Evolutionary conservation across 2,113 vertebrate genomes (phyloP).

Genomic region (Myrmophylax atrothorax): DNA sequence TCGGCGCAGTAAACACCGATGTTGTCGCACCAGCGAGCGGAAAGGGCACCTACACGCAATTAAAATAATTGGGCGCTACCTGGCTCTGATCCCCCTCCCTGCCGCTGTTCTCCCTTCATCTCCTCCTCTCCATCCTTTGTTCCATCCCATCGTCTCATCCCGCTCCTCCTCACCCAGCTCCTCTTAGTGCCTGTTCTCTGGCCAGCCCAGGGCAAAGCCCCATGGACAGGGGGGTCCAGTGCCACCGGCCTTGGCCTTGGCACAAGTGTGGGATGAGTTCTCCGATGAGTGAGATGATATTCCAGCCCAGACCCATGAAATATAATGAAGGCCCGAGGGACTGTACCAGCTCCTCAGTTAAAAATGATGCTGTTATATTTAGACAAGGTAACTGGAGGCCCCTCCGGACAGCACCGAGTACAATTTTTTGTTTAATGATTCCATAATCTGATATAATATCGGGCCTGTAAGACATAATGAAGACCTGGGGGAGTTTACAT

Average conservation of each 20-base stretch:
- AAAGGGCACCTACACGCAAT: conserved; percentile 43
- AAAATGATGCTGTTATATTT: conserved; percentile 71
- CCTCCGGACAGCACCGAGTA: conserved; percentile 46
- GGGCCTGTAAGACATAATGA: conserved; percentile 70
- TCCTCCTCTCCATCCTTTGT: not conserved
- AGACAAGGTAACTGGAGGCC: conserved; percentile 66
- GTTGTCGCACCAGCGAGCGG: conserved; percentile 8
- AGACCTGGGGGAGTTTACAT: conserved; percentile 66
- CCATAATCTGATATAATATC: conserved; percentile 69
- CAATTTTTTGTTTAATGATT: conserved; percentile 71
- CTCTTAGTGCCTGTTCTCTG: fast-evolving
- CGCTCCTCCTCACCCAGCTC: fast-evolving
- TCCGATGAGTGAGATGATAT: not conserved
- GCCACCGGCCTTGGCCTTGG: not conserved
- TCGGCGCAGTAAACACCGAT: conserved; percentile 34
- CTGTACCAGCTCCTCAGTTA: conserved; percentile 1
- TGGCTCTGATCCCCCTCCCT: not conserved
- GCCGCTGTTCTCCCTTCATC: not conserved
- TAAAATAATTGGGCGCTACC: conserved; percentile 47
- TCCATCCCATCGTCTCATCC: not conserved
- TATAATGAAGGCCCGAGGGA: conserved; percentile 70
- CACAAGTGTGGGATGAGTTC: not conserved
- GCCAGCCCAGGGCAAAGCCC: fast-evolving
- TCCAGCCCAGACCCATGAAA: conserved; percentile 29
- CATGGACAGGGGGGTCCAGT: fast-evolving